Evolutionary conservation across 2,888 invertebrate genomes (phyloP).

Genomic region (Drosophila meridionalis): DNA sequence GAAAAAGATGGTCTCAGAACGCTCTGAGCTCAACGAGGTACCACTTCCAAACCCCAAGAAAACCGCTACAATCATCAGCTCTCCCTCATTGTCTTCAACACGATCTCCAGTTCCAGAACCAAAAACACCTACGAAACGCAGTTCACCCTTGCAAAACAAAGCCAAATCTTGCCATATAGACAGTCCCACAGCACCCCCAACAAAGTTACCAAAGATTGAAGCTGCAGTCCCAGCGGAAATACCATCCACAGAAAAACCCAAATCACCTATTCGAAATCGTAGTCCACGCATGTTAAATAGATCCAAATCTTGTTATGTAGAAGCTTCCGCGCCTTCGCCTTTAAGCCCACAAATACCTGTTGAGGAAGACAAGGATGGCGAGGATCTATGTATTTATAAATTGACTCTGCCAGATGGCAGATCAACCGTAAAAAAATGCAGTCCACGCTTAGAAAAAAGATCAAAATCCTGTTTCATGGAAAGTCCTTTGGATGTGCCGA

Average conservation of each 20-base stretch:
- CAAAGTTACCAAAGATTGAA: not conserved
- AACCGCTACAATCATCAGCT: not conserved
- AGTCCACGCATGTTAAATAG: not conserved
- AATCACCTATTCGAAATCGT: no score
- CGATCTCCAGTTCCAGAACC: not conserved
- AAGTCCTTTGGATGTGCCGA: not conserved
- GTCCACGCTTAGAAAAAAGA: constrained; percentile 10
- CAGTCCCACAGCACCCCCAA: not conserved
- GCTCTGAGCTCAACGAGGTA: not conserved
- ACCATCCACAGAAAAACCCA: not conserved
- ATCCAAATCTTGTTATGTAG: constrained; percentile 19
- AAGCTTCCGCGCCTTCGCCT: not conserved
- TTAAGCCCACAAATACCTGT: not conserved
- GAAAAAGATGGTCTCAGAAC: not conserved
- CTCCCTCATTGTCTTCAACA: not conserved
- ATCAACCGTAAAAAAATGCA: not conserved
- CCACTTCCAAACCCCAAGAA: not conserved
- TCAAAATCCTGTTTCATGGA: constrained; percentile 10
- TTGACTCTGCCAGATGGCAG: not conserved
- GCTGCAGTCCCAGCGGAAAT: not conserved
- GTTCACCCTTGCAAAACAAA: not conserved
- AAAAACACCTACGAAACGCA: not conserved
- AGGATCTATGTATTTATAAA: not conserved
- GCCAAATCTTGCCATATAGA: constrained; percentile 9
- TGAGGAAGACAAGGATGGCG: not conserved